Conservation (phyloP, 2,888 invertebrate genomes). For the Volucella inflata region DNA sequence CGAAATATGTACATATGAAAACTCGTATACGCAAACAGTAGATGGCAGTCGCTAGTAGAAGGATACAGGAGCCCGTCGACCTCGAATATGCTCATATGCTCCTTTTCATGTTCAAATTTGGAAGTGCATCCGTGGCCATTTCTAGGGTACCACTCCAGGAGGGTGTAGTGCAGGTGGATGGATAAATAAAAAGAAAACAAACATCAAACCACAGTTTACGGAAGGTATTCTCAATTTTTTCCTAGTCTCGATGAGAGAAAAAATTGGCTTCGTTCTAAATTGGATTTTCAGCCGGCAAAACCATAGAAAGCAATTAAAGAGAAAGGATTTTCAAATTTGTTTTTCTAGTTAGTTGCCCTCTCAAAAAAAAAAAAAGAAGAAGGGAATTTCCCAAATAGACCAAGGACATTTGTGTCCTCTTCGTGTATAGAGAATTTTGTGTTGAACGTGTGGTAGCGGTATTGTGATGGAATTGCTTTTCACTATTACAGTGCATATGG, state of each 20-base stretch:
- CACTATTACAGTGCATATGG: too few relatives aligned
- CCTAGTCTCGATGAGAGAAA: conserved; percentile 41
- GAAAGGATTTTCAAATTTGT: conserved; percentile 63
- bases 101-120: neutral
- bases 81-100: conserved; percentile 21
- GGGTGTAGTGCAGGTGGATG: neutral
- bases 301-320: conserved; percentile 73
- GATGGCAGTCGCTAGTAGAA: conserved; percentile 4
- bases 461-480: too few relatives aligned
- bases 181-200: conserved; percentile 13
- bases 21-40: conserved; percentile 20
- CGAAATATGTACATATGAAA: conserved; percentile 42
- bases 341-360: conserved; percentile 26
- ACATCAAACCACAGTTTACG: conserved; percentile 27
- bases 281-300: conserved; percentile 65
- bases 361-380: neutral
- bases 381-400: conserved; percentile 27
- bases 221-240: conserved; percentile 60
- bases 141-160: neutral
- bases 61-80: neutral
- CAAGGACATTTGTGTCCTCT: conserved; percentile 15
- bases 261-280: conserved; percentile 71
- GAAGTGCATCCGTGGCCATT: neutral
- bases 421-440: neutral
- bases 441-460: neutral